Conservation (phyloP, 2,888 invertebrate species). For the Taphrorychus bicolor region DNA sequence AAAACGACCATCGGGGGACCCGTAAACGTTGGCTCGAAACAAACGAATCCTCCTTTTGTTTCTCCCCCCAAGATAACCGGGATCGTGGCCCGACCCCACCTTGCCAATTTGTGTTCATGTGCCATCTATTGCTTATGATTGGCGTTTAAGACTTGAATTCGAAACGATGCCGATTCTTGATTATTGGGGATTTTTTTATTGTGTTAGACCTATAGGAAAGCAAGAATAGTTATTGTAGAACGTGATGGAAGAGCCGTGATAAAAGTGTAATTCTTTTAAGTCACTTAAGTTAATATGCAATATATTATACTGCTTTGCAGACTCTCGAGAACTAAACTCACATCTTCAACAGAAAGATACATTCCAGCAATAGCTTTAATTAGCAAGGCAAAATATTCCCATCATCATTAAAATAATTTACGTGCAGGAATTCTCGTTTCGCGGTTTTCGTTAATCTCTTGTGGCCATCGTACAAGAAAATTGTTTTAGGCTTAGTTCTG, state of each 20-base stretch:
- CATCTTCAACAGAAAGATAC: too few relatives aligned
- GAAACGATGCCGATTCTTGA: background rate
- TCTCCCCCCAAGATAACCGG: constrained; percentile 25
- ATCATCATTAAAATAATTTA: constrained; percentile 28
- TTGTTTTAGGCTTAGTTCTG: constrained; percentile 23
- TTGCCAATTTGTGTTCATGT: constrained; percentile 36
- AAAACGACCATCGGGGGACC: constrained; percentile 55
- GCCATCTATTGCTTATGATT: constrained; percentile 37
- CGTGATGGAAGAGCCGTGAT: background rate
- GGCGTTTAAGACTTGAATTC: constrained; percentile 19
- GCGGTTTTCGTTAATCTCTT: constrained; percentile 19
- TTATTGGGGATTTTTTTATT: background rate
- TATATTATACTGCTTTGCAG: too few relatives aligned
- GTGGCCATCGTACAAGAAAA: constrained; percentile 12
- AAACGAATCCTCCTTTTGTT: constrained; percentile 41
- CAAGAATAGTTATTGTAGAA: background rate
- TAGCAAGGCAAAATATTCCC: constrained; percentile 21
- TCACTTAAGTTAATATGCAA: background rate
- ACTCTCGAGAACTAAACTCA: too few relatives aligned
- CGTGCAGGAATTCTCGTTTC: constrained; percentile 10
- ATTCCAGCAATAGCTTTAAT: background rate
- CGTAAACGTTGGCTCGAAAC: constrained; percentile 53
- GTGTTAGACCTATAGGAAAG: background rate
- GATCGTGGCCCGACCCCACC: constrained; percentile 27
- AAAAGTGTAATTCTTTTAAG: background rate